phyloP scores from a whole-genome alignment of 2,888 invertebrate species.

The Ctenicera cuprea region DNA sequence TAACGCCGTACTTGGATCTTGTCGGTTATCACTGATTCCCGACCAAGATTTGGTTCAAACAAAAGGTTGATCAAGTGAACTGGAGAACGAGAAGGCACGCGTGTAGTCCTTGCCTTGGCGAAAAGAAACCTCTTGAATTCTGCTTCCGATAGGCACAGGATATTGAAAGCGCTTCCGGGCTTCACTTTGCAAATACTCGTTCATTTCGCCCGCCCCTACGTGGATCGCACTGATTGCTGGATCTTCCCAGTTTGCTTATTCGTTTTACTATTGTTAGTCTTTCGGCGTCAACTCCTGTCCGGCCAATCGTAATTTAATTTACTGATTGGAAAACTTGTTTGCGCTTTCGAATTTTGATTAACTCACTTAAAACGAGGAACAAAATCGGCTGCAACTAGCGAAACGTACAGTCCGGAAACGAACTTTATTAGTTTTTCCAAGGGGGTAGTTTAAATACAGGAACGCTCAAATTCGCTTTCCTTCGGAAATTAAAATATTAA shows the following conservation, averaged over 20 bases:
- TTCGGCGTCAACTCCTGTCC: conserved; percentile 48
- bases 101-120: conserved; percentile 30
- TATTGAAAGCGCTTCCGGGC: conserved; percentile 53
- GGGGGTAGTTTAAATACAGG: conserved; percentile 19
- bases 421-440: conserved; percentile 31
- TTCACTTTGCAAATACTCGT: conserved; percentile 50
- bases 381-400: conserved; percentile 11
- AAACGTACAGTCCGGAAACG: not conserved
- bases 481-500: conserved; percentile 33
- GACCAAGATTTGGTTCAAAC: conserved; percentile 43
- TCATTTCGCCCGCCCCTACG: conserved; percentile 48
- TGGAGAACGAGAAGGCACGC: conserved; percentile 30
- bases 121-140: conserved; percentile 46
- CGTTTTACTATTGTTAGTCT: conserved; percentile 51
- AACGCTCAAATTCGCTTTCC: conserved; percentile 18
- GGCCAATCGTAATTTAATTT: conserved; percentile 59
- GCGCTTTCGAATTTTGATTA: conserved; percentile 53
- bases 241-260: conserved; percentile 47
- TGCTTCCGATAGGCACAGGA: conserved; percentile 51
- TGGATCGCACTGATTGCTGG: conserved; percentile 50
- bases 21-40: conserved; percentile 30
- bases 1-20: conserved; percentile 30
- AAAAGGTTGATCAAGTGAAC: conserved; percentile 41
- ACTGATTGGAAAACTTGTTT: conserved; percentile 58
- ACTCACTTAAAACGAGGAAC: conserved; percentile 35